These are phyloP conservation scores for Petrocephalus zakoni DNA, from an alignment of 2,113 vertebrate genomes.

Conservation along the genomic window DNA sequence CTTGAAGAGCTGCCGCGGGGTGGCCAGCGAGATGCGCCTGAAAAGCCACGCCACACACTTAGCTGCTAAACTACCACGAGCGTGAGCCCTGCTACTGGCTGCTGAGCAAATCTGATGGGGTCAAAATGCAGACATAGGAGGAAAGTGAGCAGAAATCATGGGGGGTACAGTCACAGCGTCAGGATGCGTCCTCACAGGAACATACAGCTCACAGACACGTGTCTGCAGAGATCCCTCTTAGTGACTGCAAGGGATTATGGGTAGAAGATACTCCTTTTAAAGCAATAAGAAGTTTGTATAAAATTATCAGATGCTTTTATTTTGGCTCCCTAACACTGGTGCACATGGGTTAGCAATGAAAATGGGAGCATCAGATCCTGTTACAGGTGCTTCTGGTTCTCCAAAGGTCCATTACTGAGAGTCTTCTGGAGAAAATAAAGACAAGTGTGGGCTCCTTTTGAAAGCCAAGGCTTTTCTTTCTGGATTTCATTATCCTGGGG, in stretches of 20 bases:
- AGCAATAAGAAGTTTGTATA: not conserved
- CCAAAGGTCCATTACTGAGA: slow-evolving; percentile 2
- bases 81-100: not conserved
- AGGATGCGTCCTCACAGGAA: not conserved
- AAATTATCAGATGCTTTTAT: not conserved
- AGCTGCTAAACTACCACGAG: not conserved
- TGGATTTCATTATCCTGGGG: slow-evolving; percentile 6
- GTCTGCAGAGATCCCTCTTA: too few species aligned
- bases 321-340: not conserved
- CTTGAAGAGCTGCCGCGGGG: slow-evolving; percentile 94
- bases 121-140: not conserved
- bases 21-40: slow-evolving; percentile 92
- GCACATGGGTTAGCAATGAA: not conserved
- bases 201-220: too few species aligned
- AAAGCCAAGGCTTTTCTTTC: not conserved
- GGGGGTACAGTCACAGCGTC: not conserved
- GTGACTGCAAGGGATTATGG: too few species aligned
- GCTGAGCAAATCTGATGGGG: not conserved
- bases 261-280: too few species aligned
- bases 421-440: slow-evolving; percentile 14
- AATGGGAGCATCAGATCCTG: not conserved
- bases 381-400: not conserved
- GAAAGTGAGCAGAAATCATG: not conserved
- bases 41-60: slow-evolving; percentile 39
- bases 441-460: slow-evolving; percentile 5